Conservation (phyloP, 2,888 invertebrate genomes). For the Stictocephala bisonia region DNA sequence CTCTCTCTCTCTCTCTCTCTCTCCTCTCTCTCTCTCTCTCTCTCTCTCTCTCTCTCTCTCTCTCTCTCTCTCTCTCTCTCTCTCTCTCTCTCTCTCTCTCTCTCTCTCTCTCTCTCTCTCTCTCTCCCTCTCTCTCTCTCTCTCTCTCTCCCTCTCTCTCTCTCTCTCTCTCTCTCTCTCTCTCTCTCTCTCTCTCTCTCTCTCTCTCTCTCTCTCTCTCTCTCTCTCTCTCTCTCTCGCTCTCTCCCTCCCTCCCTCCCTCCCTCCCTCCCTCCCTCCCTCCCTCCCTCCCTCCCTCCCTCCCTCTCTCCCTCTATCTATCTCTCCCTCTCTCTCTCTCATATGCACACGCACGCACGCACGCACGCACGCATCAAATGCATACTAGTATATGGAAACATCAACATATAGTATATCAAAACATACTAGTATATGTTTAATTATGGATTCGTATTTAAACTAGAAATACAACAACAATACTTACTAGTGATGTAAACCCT, state of each 20-base stretch:
- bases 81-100: not conserved
- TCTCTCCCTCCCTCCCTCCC: slow-evolving; percentile 49
- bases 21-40: not conserved
- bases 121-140: not conserved
- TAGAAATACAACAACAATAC: too few species aligned
- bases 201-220: slow-evolving; percentile 1
- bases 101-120: not conserved
- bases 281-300: slow-evolving; percentile 50
- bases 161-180: not conserved
- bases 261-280: slow-evolving; percentile 50
- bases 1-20: not conserved
- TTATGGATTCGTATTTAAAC: too few species aligned
- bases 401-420: too few species aligned
- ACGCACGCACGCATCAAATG: not conserved
- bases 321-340: too few species aligned
- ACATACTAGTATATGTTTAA: too few species aligned
- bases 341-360: not conserved
- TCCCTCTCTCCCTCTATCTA: too few species aligned
- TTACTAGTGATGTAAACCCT: too few species aligned
- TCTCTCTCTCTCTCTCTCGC: too few species aligned
- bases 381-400: too few species aligned
- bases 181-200: not conserved
- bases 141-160: not conserved
- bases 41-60: not conserved
- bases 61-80: not conserved